Evolutionary conservation across 2,888 invertebrate species (phyloP), one percentile per base, ranked within the genome.

Genomic region (Torymus tubicola): DNA sequence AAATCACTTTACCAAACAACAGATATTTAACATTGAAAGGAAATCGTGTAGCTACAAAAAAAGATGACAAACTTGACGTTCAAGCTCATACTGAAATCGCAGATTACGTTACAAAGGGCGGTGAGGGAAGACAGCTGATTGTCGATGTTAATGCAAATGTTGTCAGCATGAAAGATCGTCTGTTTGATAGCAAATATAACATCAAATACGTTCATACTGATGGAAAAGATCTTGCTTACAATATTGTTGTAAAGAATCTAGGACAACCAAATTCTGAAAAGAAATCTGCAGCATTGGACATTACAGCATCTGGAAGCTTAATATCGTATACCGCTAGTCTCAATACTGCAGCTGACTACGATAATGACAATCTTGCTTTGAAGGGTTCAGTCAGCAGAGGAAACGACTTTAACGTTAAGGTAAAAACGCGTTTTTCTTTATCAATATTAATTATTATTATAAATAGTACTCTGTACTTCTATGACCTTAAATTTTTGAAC

Each of bases 1-100:
- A 93, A 53, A 16, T 93, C 0, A 92, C 92, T 52, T 81, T 94
- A 0, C 93, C 93, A 1, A 91, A 90, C 75, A 91, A 92, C 0
- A 89, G 91, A 42, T 91, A 92, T 69, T 72, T 93, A n/a, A 87
- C 89, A 11, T 88, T 88, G 10, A 92, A 92, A 79, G 77, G 89
- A 0, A 89, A 91, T 69, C 89, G 91, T 24, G 88, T 86, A 0
- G 60, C 87, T 24, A 81, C n/a, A 13, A 88, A 81, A 58, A 87
- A 87, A 50, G 85, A 86, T 1, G 84, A 84, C 8, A 86, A 74
- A 24, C 0, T 70, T 18, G 87, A 84, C 3, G 73, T 81, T 16
- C 78, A 84, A 4, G 83, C 80, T 0, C 64, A 80, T 12, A 82
- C 84, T 0, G 90, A 89, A 63, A 3, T 92, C 1, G 89, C 89